Evolutionary conservation across 2,888 invertebrate genomes (phyloP), one percentile per base, ranked within the genome.

Genomic region (Oxytorus armatus): DNA sequence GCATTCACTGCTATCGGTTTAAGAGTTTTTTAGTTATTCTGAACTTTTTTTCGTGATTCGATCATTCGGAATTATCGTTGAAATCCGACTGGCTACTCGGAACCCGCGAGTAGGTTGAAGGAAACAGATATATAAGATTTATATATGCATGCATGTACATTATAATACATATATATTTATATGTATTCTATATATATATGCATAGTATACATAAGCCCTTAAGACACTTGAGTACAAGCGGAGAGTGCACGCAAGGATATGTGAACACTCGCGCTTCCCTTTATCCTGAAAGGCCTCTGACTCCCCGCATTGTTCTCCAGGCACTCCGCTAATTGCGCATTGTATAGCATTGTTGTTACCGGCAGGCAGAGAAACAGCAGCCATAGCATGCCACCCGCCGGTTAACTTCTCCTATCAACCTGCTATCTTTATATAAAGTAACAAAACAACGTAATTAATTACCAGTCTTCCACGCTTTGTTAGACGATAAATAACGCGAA

Each of bases 391-490:
- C 68, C 49, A 69, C 63, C 86, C 88, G 87, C 11, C 29, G 42
- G 88, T 88, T 89, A 88, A 88, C 89, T 57, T 65, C 57, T 90
- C 87, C 87, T 88, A 90, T 90, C 91, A 89, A 90, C 86, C 89
- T 88, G 89, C 90, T 90, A 90, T 90, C 90, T 91, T 89, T 89
- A 91, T 90, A 90, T 90, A 90, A 90, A 90, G 88, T 88, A 91
- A 91, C 91, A 91, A 91, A 91, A 91, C 90, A 89, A 89, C 88
- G 88, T 91, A 91, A 91, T 91, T 91, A 91, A 91, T 91, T 91
- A 91, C 89, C 90, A 90, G 91, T 91, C 90, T 88, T 87, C 85
- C 87, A 86, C 82, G 87, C 89, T 91, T 91, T 91, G 91, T 91
- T 91, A 87, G 88, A 91, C 90, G 89, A 91, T 91, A 91, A 91